Conservation (phyloP, 2,888 invertebrate species). For the Trichacis sp. region DNA sequence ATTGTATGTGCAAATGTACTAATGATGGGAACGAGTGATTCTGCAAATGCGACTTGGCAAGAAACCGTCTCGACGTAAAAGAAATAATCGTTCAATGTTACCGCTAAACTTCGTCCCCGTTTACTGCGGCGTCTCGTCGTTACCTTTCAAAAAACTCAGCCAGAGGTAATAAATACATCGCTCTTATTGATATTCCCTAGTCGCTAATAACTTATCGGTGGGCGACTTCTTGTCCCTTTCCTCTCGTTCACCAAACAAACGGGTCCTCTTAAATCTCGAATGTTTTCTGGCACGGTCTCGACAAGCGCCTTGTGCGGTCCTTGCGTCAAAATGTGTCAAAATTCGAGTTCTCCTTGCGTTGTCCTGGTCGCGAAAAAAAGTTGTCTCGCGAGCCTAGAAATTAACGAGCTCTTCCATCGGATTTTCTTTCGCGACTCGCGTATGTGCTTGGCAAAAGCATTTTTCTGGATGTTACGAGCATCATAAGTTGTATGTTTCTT, state of each 20-base stretch:
- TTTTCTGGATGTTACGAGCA: too few species aligned
- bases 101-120: constrained; percentile 26
- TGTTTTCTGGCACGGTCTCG: constrained; percentile 58
- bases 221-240: constrained; percentile 61
- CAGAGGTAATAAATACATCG: constrained; percentile 56
- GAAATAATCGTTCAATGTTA: constrained; percentile 18
- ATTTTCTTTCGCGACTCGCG: constrained; percentile 18
- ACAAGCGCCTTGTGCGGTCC: constrained; percentile 64
- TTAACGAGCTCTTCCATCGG: constrained; percentile 52
- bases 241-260: constrained; percentile 39
- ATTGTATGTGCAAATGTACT: not conserved
- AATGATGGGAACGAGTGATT: constrained; percentile 3
- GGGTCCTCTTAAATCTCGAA: constrained; percentile 34
- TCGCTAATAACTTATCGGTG: constrained; percentile 65
- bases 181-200: constrained; percentile 61
- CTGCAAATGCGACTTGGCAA: constrained; percentile 16
- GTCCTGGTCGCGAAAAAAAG: constrained; percentile 51
- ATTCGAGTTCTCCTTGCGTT: constrained; percentile 60
- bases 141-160: constrained; percentile 46
- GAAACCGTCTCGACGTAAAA: constrained; percentile 27
- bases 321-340: constrained; percentile 68
- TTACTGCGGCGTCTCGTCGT: constrained; percentile 30
- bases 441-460: too few species aligned
- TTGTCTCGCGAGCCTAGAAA: constrained; percentile 57
- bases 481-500: too few species aligned